These are phyloP conservation scores for Presbytis comata DNA, from an alignment of 2,797 vertebrate species.

Conservation along the genomic window DNA sequence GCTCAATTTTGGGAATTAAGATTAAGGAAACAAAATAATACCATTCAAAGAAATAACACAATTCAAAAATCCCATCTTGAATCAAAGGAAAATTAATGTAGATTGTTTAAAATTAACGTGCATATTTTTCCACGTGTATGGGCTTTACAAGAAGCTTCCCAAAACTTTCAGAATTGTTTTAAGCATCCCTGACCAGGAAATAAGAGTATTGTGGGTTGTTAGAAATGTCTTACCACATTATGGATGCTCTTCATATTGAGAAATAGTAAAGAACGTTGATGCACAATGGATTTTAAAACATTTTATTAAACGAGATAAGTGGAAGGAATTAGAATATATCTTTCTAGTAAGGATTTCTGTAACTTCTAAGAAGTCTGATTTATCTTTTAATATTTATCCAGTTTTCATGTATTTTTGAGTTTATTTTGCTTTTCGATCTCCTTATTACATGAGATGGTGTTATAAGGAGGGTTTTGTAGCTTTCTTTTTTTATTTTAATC, in stretches of 20 bases:
- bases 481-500: background rate
- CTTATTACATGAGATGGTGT: background rate
- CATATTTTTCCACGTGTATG: background rate
- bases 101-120: constrained; percentile 46
- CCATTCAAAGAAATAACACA: constrained; percentile 45
- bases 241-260: background rate
- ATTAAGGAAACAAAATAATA: constrained; percentile 39
- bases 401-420: background rate
- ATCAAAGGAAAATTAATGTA: constrained; percentile 21
- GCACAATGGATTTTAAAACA: background rate
- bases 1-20: constrained; percentile 24
- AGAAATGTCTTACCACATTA: constrained; percentile 19
- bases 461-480: background rate
- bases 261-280: constrained; percentile 37
- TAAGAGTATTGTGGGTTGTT: background rate
- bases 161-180: constrained; percentile 30
- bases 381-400: background rate
- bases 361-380: background rate
- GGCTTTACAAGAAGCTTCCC: background rate
- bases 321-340: constrained; percentile 23
- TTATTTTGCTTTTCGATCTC: constrained; percentile 22
- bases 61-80: constrained; percentile 55
- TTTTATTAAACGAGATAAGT: constrained; percentile 32
- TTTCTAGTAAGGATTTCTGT: background rate
- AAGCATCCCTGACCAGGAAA: constrained; percentile 15